Percentiles rank a stretch among this genome's conserved stretches.
These are phyloP conservation scores for Uloborus plumipes DNA, from an alignment of 2,888 invertebrate genomes.

Conservation along the genomic window DNA sequence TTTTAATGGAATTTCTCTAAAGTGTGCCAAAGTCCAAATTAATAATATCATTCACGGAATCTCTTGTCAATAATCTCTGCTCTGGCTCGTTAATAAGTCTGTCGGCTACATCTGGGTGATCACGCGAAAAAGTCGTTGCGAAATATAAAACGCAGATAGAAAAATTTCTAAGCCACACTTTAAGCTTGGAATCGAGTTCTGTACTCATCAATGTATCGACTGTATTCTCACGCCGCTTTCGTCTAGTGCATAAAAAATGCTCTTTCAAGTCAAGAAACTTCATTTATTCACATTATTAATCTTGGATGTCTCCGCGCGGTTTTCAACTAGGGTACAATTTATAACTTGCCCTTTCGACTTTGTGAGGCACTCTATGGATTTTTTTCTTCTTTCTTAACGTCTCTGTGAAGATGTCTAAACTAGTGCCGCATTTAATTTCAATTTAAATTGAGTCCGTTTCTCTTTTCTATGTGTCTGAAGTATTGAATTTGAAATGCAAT, in stretches of 20 bases:
- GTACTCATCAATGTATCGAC: conserved; percentile 24
- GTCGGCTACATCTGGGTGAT: conserved; percentile 19
- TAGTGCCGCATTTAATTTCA: too few relatives aligned
- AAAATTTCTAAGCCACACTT: conserved; percentile 26
- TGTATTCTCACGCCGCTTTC: background rate
- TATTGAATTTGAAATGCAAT: too few relatives aligned
- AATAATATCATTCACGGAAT: conserved; percentile 45
- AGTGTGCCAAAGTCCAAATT: conserved; percentile 21
- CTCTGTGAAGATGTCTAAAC: too few relatives aligned
- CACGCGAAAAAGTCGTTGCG: conserved; percentile 52
- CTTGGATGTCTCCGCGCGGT: background rate
- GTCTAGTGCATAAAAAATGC: conserved; percentile 7
- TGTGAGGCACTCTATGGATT: too few relatives aligned
- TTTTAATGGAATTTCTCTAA: conserved; percentile 35
- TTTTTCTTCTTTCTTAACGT: too few relatives aligned
- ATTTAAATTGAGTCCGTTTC: too few relatives aligned
- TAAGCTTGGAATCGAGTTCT: conserved; percentile 17
- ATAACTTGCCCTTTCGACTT: too few relatives aligned
- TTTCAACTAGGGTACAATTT: too few relatives aligned
- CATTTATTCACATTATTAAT: conserved; percentile 34
- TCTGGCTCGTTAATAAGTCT: conserved; percentile 24
- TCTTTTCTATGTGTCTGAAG: too few relatives aligned
- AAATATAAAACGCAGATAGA: conserved; percentile 36
- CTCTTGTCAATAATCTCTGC: conserved; percentile 31
- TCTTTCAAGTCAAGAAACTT: conserved; percentile 21